Evolutionary conservation across 2,113 vertebrate genomes (phyloP), one percentile per base, ranked within the genome.

Genomic region (Periophthalmodon schlosseri): DNA sequence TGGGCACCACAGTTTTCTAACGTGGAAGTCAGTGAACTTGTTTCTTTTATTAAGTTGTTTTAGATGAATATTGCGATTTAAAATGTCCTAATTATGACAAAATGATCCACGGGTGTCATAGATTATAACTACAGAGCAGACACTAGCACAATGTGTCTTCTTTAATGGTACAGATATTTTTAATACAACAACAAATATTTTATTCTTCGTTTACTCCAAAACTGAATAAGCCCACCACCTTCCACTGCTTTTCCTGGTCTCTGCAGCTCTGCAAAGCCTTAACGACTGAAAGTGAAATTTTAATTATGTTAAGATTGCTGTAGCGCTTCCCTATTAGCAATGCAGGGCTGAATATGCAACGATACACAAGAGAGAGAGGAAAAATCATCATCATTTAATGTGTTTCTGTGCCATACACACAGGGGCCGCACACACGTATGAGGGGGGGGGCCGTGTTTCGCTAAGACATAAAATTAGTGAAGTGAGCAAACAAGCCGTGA

Each of bases 281-380:
- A 85, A 78, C 82, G 50, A 81, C 70, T 72, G 69, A 72, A 86
- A 88, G 81, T 88, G 73, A 89, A 84, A 89, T 84, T 89, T 86
- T 83, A 88, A 92, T 90, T 84, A 88, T 47, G 80, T 85, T 83
- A 78, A 85, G 78, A 87, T 82, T 88, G 83, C 84, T 81, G 81
- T 74, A 70, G 86, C 74, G 67, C 80, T 73, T 80, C 69, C 68
- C 72, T 79, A 84, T 89, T 84, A 90, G 82, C 79, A 69, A 88
- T 86, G 87, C 87, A 86, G 86, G 80, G n/a, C 74, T 88, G 89
- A 89, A 87, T 89, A 82, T 79, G 76, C 82, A 74, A 89, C 80
- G 84, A 86, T 80, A 88, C 88, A 87, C 85, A 80, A 78, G 73
- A 77, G 73, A 87, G 81, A 71, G 50, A 49, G 61, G 4, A 49